Evolutionary conservation across 2,797 vertebrate species (phyloP).

Genomic region (Phataginus tetradactyla): DNA sequence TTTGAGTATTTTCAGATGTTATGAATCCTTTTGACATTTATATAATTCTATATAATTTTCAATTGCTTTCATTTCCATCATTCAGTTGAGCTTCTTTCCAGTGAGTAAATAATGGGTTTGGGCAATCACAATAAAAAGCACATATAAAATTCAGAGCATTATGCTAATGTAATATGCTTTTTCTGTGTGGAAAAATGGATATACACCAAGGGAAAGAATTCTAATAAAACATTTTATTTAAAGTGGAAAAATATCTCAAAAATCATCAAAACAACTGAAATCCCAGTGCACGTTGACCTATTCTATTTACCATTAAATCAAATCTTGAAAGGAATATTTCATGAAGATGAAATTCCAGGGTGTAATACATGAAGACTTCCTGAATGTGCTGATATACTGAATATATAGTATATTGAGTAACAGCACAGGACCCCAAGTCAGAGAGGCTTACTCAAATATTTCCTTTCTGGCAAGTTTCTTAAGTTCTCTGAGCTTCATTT

Average conservation of each 20-base stretch:
- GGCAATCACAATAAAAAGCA: not conserved
- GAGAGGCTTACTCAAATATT: not conserved
- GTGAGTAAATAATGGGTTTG: not conserved
- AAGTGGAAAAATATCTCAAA: not conserved
- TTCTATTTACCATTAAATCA: not conserved
- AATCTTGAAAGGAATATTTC: not conserved
- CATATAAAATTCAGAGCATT: constrained; percentile 25
- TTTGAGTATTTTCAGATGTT: constrained; percentile 41
- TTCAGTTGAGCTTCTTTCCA: constrained; percentile 43
- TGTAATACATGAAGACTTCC: not conserved
- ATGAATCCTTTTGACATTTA: constrained; percentile 1
- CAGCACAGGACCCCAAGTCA: not conserved
- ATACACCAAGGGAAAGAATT: not conserved
- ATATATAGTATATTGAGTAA: not conserved
- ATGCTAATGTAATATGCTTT: not conserved
- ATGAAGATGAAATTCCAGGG: not conserved
- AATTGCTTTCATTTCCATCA: not conserved
- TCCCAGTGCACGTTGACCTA: not conserved
- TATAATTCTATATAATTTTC: constrained; percentile 49
- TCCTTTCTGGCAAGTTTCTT: not conserved
- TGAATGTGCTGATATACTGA: not conserved
- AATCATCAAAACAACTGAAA: not conserved
- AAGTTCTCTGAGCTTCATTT: not conserved
- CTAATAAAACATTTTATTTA: constrained; percentile 12
- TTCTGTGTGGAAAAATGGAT: not conserved